Percentiles rank a stretch among this genome's conserved stretches.
Conservation (phyloP, 2,113 vertebrate species). For the Eretmodus cyanostictus region DNA sequence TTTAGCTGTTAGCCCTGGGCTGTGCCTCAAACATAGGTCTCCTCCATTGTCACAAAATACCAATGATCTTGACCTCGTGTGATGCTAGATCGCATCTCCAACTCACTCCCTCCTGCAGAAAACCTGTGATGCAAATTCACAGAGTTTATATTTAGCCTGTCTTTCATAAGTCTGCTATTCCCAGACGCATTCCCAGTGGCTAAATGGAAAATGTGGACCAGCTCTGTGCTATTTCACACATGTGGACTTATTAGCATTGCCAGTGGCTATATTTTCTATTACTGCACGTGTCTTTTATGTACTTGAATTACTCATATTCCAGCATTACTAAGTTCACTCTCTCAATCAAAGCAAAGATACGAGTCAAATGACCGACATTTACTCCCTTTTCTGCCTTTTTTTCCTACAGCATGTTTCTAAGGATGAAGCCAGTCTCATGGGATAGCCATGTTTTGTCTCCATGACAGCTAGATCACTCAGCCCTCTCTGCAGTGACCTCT, state of each 20-base stretch:
- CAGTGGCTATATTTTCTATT: conserved; percentile 19
- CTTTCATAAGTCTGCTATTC: conserved; percentile 64
- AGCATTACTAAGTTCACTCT: background rate
- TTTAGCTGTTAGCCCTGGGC: conserved; percentile 19
- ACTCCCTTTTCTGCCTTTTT: conserved; percentile 49
- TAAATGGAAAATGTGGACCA: conserved; percentile 67
- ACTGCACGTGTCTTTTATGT: conserved; percentile 17
- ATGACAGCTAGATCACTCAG: conserved; percentile 81
- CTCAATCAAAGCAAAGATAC: background rate
- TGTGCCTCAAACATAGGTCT: background rate
- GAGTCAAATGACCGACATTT: conserved; percentile 22
- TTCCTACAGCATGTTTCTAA: conserved; percentile 48
- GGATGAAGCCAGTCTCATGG: conserved; percentile 68
- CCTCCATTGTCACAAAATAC: conserved; percentile 3
- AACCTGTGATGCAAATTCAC: conserved; percentile 58
- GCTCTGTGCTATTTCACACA: conserved; percentile 58
- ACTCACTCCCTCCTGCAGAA: conserved; percentile 20
- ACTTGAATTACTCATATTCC: background rate
- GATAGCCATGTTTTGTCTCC: conserved; percentile 72
- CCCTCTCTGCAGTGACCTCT: conserved; percentile 80
- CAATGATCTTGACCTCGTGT: conserved; percentile 44
- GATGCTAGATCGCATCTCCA: conserved; percentile 16
- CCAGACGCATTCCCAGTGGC: conserved; percentile 55
- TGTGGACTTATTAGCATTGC: conserved; percentile 41
- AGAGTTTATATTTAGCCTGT: conserved; percentile 60